Conservation (phyloP, 2,888 invertebrate species). For the Sialis fuliginosa region DNA sequence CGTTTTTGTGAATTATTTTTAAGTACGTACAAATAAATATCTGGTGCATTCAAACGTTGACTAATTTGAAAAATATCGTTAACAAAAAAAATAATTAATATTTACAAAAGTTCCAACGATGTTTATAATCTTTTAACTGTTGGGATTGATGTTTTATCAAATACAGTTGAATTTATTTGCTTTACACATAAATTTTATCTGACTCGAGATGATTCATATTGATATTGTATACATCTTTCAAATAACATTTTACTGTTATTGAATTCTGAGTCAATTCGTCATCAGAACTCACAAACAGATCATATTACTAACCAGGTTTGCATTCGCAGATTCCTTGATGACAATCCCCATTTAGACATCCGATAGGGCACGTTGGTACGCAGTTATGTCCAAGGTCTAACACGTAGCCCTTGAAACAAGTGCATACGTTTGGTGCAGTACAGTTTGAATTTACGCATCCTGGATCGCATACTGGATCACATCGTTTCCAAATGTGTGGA, state of each 20-base stretch:
- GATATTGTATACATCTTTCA: neutral
- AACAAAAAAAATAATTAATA: too few relatives aligned
- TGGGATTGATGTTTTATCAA: too few relatives aligned
- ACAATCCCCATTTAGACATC: conserved; percentile 48
- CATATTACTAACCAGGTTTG: conserved; percentile 16
- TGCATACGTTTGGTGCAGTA: conserved; percentile 43
- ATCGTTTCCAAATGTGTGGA: conserved; percentile 30
- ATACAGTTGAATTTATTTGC: too few relatives aligned
- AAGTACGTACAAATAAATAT: too few relatives aligned
- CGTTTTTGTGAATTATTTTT: too few relatives aligned
- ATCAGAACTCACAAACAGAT: neutral
- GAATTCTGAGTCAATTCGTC: neutral
- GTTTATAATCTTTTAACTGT: too few relatives aligned
- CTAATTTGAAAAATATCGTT: too few relatives aligned
- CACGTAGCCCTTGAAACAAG: conserved; percentile 40
- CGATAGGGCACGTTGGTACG: conserved; percentile 46
- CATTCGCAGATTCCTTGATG: conserved; percentile 39
- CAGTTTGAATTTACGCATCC: conserved; percentile 55
- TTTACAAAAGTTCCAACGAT: too few relatives aligned
- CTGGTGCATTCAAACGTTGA: too few relatives aligned
- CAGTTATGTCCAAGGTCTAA: conserved; percentile 34
- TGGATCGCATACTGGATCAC: conserved; percentile 42
- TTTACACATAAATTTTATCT: too few relatives aligned
- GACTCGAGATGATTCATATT: neutral
- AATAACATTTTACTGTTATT: neutral